Evolutionary conservation across 2,888 invertebrate genomes (phyloP).

Genomic region (Epicampocera succincta): DNA sequence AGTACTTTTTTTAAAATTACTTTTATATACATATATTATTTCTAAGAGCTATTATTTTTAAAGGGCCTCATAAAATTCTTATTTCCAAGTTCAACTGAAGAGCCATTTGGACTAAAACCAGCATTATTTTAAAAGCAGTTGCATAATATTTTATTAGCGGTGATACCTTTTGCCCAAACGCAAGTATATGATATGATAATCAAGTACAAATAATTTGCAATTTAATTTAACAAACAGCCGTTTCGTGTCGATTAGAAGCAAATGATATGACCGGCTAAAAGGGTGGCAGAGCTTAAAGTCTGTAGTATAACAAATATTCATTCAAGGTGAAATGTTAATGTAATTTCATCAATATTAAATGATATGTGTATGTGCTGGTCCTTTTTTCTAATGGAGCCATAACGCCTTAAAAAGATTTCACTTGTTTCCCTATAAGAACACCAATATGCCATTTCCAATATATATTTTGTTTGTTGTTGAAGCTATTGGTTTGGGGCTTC

Average conservation of each 20-base stretch:
- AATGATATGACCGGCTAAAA: neutral
- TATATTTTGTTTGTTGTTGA: constrained; percentile 2
- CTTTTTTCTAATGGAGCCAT: neutral
- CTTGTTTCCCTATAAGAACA: neutral
- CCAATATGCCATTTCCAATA: neutral
- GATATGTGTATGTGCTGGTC: constrained; percentile 56
- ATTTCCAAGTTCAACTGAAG: too few species aligned
- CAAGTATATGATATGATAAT: too few species aligned
- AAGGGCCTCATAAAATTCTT: too few species aligned
- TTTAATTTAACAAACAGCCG: constrained; percentile 1
- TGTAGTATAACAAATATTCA: constrained; percentile 9
- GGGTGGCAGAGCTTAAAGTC: neutral
- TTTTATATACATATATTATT: too few species aligned
- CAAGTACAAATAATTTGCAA: neutral
- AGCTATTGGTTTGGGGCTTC: neutral
- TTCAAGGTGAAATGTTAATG: constrained; percentile 47
- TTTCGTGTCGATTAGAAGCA: constrained; percentile 3
- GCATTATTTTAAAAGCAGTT: too few species aligned
- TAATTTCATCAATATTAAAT: constrained; percentile 70
- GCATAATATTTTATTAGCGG: too few species aligned
- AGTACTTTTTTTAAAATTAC: too few species aligned
- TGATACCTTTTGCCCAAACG: too few species aligned
- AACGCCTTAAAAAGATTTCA: too few species aligned
- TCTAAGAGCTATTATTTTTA: too few species aligned
- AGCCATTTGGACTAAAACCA: too few species aligned